phyloP scores from a whole-genome alignment of 2,113 vertebrate genomes.

The Fregata magnificens region DNA sequence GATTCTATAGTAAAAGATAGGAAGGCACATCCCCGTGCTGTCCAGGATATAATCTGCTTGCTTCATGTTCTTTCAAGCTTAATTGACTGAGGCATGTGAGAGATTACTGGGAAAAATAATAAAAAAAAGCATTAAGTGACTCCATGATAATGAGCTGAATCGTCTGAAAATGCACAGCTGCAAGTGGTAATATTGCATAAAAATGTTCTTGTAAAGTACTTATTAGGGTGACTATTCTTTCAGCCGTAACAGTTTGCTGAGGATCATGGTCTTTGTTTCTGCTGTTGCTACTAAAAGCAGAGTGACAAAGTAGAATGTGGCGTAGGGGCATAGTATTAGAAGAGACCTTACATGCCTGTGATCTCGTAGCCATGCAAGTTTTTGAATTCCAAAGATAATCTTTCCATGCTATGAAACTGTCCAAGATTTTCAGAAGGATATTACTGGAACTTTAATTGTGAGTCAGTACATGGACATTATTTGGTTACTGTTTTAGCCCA shows the following conservation, averaged over 20 bases:
- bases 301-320: conserved; percentile 12
- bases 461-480: neutral
- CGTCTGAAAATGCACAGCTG: conserved; percentile 61
- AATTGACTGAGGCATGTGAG: conserved; percentile 51
- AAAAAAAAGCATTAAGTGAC: neutral
- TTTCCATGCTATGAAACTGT: neutral
- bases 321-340: neutral
- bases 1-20: neutral
- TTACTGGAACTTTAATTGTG: neutral
- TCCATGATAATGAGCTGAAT: conserved; percentile 34
- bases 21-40: neutral
- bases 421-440: neutral
- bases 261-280: conserved; percentile 15
- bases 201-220: conserved; percentile 12
- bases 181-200: neutral
- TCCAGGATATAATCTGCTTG: neutral
- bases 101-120: conserved; percentile 35
- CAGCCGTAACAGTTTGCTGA: neutral
- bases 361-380: conserved; percentile 48
- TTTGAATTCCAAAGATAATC: conserved; percentile 34
- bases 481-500: neutral
- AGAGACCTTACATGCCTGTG: conserved; percentile 34
- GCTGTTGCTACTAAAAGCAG: conserved; percentile 40
- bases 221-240: neutral
- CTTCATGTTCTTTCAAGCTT: conserved; percentile 13